Evolutionary conservation across 2,797 vertebrate genomes (phyloP).

Genomic region (Simalia tracyae): DNA sequence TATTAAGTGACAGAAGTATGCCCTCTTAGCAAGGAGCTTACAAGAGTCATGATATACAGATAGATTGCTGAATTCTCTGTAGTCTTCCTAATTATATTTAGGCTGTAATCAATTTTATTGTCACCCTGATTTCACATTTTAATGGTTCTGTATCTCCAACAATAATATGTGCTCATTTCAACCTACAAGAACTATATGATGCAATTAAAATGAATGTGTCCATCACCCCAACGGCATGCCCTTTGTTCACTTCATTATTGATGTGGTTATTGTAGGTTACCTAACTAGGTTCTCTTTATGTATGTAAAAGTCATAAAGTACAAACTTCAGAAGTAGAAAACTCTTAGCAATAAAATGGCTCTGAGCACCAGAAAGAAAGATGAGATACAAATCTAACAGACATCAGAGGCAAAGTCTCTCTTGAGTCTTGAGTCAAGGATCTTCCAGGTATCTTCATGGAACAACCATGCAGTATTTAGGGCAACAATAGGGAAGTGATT

Average conservation of each 20-base stretch:
- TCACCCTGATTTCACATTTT: neutral
- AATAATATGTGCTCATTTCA: neutral
- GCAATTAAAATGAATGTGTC: neutral
- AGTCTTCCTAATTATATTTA: neutral
- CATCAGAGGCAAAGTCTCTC: neutral
- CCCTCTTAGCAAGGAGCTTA: neutral
- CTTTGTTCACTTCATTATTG: neutral
- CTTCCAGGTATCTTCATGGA: neutral
- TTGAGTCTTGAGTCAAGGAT: neutral
- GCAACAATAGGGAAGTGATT: neutral
- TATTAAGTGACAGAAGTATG: accelerated
- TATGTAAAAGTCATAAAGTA: neutral
- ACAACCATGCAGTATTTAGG: neutral
- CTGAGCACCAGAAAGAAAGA: neutral
- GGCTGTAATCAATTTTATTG: neutral
- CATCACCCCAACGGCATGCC: neutral
- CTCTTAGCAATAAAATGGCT: neutral
- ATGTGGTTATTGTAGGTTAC: neutral
- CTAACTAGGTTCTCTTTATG: neutral
- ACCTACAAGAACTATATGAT: neutral
- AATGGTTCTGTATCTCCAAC: neutral
- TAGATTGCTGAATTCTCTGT: neutral
- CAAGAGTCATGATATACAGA: too few relatives aligned
- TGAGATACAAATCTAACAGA: neutral
- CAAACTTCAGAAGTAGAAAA: neutral